A percentile compares a stretch with the other conserved stretches of the same genome.
Conservation (phyloP, 1,140 invertebrate genomes). For the Trichonephila clavata region DNA sequence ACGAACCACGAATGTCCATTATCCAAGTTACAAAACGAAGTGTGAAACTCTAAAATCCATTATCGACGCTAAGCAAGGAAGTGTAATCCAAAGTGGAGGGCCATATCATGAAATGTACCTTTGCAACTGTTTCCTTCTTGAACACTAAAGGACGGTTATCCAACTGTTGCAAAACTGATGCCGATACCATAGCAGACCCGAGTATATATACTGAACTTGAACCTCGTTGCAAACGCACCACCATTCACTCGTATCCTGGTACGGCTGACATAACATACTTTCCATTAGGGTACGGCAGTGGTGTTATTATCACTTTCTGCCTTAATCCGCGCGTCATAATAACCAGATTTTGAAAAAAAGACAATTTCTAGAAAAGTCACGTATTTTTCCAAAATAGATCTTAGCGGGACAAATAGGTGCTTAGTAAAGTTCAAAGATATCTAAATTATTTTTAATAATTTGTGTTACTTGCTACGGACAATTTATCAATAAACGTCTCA, state of each 20-base stretch:
- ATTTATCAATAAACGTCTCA: too few relatives aligned
- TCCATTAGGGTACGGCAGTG: background rate
- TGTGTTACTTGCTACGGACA: too few relatives aligned
- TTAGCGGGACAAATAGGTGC: too few relatives aligned
- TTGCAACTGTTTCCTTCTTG: background rate
- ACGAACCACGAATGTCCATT: too few relatives aligned
- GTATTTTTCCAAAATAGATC: too few relatives aligned
- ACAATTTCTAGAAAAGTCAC: too few relatives aligned
- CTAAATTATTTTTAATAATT: too few relatives aligned
- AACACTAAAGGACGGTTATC: background rate
- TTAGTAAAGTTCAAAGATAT: too few relatives aligned
- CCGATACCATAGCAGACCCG: background rate
- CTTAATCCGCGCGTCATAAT: background rate
- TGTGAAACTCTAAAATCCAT: too few relatives aligned
- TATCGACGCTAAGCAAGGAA: background rate
- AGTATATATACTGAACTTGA: background rate
- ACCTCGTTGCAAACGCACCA: background rate
- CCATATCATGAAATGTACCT: background rate
- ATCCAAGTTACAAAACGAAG: too few relatives aligned
- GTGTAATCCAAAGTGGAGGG: background rate
- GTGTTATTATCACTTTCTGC: background rate
- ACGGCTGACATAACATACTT: background rate
- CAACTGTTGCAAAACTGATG: background rate
- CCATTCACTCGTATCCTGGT: background rate
- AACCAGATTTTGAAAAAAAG: background rate